Conservation (phyloP, 2,113 vertebrate species). For the Promerops cafer region DNA sequence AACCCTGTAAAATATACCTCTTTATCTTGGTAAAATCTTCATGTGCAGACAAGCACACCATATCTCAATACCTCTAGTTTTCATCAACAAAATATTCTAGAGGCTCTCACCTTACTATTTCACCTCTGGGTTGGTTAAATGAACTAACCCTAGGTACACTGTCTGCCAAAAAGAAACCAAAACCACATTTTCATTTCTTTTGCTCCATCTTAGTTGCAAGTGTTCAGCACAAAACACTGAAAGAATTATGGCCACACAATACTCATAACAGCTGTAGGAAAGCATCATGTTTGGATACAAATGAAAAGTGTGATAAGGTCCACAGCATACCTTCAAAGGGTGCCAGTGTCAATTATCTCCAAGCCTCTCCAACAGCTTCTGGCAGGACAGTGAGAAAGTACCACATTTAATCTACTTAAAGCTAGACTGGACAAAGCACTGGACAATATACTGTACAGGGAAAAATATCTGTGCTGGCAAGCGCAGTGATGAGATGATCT, state of each 20-base stretch:
- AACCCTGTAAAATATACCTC: not conserved
- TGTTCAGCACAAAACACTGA: not conserved
- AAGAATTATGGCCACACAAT: conserved; percentile 63
- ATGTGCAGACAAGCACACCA: conserved; percentile 1
- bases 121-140: conserved; percentile 20
- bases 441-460: not conserved
- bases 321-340: conserved; percentile 45
- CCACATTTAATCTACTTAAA: conserved; percentile 64
- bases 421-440: conserved; percentile 25
- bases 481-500: not conserved
- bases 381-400: conserved; percentile 45
- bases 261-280: conserved; percentile 41
- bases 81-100: conserved; percentile 22
- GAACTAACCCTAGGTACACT: conserved; percentile 59
- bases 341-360: conserved; percentile 52
- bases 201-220: conserved; percentile 56
- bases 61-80: conserved; percentile 14
- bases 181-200: conserved; percentile 71
- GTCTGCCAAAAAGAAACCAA: conserved; percentile 70
- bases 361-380: conserved; percentile 41
- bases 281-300: conserved; percentile 46
- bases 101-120: not conserved
- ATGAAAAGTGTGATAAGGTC: conserved; percentile 56
- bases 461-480: not conserved
- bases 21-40: not conserved